Percentiles rank a stretch among this genome's conserved stretches.
Conservation (phyloP, 2,888 invertebrate genomes). For the Adineta ricciae region DNA sequence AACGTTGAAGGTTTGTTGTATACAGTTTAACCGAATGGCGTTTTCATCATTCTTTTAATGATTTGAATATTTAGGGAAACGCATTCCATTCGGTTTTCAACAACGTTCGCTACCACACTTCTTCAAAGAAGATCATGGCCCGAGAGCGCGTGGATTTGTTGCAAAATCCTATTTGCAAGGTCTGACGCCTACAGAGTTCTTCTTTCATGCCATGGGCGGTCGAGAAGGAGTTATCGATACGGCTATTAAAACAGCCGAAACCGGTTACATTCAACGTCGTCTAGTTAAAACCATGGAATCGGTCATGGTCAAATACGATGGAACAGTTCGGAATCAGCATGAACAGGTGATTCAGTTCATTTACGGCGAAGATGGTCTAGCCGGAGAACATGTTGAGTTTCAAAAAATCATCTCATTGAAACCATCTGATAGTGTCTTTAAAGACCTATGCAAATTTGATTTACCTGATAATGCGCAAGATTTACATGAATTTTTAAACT, state of each 20-base stretch:
- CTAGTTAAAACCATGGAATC: constrained; percentile 99
- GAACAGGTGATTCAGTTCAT: constrained; percentile 59
- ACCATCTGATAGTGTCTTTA: constrained; percentile 84
- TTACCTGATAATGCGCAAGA: constrained; percentile 83
- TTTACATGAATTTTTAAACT: constrained; percentile 58
- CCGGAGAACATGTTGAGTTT: constrained; percentile 89
- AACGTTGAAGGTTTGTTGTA: constrained; percentile 98
- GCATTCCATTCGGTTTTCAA: constrained; percentile 96
- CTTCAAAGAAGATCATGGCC: constrained; percentile 99
- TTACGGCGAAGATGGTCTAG: constrained; percentile 95
- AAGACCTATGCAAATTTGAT: constrained; percentile 88
- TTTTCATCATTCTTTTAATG: neutral
- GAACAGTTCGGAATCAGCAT: constrained; percentile 76
- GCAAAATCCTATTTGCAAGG: constrained; percentile 99
- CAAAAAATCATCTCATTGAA: constrained; percentile 87
- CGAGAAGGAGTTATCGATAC: constrained; percentile 99
- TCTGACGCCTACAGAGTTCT: constrained; percentile 94
- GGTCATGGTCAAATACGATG: constrained; percentile 74
- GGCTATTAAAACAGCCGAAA: constrained; percentile 98
- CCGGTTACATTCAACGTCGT: constrained; percentile 93
- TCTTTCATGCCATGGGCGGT: constrained; percentile 99
- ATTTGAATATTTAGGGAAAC: too few species aligned
- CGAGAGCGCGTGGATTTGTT: constrained; percentile 96
- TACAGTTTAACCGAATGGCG: neutral
- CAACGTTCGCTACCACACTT: constrained; percentile 97